Conservation (phyloP, 2,113 vertebrate genomes). For the Zapornia atra region DNA sequence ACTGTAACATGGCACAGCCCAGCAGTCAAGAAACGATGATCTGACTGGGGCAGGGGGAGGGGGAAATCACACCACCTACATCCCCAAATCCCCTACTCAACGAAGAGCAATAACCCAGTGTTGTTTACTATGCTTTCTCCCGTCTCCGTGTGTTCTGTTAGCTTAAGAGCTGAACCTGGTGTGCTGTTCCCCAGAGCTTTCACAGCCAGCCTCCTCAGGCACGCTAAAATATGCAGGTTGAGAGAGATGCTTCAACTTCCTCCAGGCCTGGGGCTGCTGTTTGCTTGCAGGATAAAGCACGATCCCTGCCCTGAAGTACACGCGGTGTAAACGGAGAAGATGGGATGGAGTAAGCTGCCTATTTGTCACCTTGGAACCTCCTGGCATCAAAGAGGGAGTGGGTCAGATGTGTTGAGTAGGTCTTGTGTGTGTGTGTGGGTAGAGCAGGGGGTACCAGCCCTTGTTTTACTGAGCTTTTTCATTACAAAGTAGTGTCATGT, state of each 20-base stretch:
- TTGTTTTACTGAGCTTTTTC: background rate
- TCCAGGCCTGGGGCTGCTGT: background rate
- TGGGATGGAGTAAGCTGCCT: background rate
- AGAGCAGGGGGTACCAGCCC: background rate
- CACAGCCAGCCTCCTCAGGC: background rate
- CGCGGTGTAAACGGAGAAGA: background rate
- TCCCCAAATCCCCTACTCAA: background rate
- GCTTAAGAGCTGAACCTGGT: background rate
- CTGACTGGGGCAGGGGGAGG: background rate
- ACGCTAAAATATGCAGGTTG: background rate
- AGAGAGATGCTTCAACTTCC: background rate
- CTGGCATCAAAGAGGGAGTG: accelerated
- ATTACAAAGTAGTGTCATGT: background rate
- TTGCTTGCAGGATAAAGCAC: background rate
- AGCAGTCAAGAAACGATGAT: background rate
- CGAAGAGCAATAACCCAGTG: background rate
- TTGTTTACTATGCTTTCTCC: background rate
- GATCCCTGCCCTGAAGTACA: background rate
- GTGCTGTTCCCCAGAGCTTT: background rate
- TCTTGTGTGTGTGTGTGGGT: background rate
- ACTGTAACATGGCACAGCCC: background rate
- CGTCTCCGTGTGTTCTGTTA: background rate
- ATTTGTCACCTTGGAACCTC: background rate
- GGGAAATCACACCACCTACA: background rate
- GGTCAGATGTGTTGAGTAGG: background rate